A percentile compares a stretch with the other conserved stretches of the same genome.
Evolutionary conservation across 2,113 vertebrate species (phyloP).

Genomic region (Cisticola juncidis): DNA sequence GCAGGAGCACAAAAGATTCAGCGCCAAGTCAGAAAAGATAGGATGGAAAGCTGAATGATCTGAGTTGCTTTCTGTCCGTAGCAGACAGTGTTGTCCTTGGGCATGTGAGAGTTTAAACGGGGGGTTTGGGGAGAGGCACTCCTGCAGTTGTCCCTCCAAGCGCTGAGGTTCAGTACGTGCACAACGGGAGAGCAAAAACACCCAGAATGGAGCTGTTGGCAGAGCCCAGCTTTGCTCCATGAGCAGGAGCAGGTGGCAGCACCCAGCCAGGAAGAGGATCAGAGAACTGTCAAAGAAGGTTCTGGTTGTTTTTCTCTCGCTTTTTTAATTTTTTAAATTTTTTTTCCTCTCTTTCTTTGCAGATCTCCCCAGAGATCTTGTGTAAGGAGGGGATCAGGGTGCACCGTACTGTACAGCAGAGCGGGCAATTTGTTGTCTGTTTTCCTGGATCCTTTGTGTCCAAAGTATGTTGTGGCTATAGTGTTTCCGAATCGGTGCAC

Average conservation of each 20-base stretch:
- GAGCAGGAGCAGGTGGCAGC: not conserved
- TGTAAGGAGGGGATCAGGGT: slow-evolving; percentile 97
- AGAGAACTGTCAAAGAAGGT: not conserved
- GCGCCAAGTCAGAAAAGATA: not conserved
- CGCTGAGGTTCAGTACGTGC: not conserved
- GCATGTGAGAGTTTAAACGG: not conserved
- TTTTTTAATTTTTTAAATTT: not conserved
- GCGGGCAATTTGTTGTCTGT: slow-evolving; percentile 96
- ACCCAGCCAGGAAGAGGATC: not conserved
- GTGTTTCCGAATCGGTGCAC: slow-evolving; percentile 98
- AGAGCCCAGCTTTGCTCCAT: not conserved
- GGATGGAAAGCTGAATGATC: not conserved
- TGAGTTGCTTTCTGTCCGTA: not conserved
- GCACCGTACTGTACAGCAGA: slow-evolving; percentile 94
- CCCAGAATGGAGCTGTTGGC: not conserved
- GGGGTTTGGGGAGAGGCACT: not conserved
- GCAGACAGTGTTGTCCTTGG: not conserved
- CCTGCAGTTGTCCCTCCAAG: not conserved
- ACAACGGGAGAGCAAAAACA: not conserved
- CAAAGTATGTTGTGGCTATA: slow-evolving; percentile 98
- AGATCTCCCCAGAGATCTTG: slow-evolving; percentile 98
- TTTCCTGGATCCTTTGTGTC: slow-evolving; percentile 97
- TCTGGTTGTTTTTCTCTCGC: not conserved
- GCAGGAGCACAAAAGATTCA: not conserved
- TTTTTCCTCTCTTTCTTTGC: not conserved